phyloP scores from a whole-genome alignment of 2,113 vertebrate species.

The Gallinago jamesoni region DNA sequence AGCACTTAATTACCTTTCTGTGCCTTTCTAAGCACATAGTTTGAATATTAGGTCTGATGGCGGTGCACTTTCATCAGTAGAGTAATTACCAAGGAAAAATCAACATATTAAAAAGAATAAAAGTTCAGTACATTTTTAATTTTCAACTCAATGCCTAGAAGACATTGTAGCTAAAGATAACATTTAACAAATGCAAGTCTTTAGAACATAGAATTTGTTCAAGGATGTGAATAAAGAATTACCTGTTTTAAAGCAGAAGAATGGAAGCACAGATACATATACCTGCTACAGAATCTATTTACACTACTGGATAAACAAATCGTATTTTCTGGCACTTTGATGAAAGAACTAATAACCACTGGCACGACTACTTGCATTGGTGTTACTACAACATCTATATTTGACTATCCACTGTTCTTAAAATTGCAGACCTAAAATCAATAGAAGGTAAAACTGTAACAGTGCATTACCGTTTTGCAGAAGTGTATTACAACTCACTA shows the following conservation, averaged over 20 bases:
- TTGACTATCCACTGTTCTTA: not conserved
- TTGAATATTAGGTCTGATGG: not conserved
- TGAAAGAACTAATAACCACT: not conserved
- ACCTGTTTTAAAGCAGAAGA: not conserved
- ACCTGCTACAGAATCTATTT: not conserved
- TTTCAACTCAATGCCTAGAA: constrained; percentile 16
- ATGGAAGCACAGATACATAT: not conserved
- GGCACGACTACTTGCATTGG: not conserved
- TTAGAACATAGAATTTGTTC: not conserved
- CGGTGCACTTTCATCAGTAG: not conserved
- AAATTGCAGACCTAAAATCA: constrained; percentile 7
- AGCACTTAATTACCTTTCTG: not conserved
- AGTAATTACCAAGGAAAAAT: not conserved
- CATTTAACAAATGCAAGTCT: not conserved
- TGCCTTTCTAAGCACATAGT: constrained; percentile 10
- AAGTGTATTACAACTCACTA: not conserved
- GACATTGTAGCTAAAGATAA: not conserved
- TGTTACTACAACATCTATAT: not conserved
- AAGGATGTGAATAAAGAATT: not conserved
- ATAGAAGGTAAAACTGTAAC: not conserved
- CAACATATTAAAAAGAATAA: not conserved
- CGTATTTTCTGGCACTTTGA: not conserved
- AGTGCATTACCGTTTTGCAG: not conserved
- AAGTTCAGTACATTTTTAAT: not conserved
- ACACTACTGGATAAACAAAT: not conserved